Evolutionary conservation across 2,888 invertebrate genomes (phyloP).

Genomic region (Chaitophorus viminalis): DNA sequence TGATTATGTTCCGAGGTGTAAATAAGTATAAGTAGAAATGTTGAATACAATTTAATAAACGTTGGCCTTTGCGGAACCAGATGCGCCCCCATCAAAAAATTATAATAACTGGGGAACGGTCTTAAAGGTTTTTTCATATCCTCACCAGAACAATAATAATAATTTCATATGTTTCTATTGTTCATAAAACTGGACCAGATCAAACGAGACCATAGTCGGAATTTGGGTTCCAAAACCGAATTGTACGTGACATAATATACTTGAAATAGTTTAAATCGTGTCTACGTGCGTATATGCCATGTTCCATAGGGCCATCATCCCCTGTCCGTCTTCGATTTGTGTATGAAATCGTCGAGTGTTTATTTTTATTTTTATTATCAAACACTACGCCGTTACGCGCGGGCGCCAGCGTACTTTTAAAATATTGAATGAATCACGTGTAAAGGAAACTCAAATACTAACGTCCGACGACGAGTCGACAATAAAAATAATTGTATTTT

Average conservation of each 20-base stretch:
- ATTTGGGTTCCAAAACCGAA: too few species aligned
- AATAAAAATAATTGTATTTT: neutral
- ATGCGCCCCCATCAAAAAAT: neutral
- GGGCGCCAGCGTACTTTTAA: neutral
- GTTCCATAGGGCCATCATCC: too few species aligned
- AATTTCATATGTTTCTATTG: too few species aligned
- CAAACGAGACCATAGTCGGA: too few species aligned
- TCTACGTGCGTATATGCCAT: too few species aligned
- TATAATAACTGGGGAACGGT: neutral
- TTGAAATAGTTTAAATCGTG: too few species aligned
- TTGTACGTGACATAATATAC: too few species aligned
- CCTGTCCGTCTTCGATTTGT: too few species aligned
- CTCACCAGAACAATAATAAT: neutral
- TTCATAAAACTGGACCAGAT: too few species aligned
- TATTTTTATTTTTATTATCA: neutral
- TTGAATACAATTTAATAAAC: neutral
- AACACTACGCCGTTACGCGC: neutral
- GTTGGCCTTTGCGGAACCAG: neutral
- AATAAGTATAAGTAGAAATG: neutral
- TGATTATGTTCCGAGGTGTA: neutral
- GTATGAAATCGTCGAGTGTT: neutral
- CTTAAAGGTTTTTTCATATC: neutral
- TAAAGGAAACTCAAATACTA: neutral
- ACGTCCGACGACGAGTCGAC: neutral
- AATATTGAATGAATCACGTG: slow-evolving; percentile 18